Percentiles rank a stretch among this genome's conserved stretches.
Evolutionary conservation across 2,113 vertebrate genomes (phyloP).

Genomic region (Salvator merianae): DNA sequence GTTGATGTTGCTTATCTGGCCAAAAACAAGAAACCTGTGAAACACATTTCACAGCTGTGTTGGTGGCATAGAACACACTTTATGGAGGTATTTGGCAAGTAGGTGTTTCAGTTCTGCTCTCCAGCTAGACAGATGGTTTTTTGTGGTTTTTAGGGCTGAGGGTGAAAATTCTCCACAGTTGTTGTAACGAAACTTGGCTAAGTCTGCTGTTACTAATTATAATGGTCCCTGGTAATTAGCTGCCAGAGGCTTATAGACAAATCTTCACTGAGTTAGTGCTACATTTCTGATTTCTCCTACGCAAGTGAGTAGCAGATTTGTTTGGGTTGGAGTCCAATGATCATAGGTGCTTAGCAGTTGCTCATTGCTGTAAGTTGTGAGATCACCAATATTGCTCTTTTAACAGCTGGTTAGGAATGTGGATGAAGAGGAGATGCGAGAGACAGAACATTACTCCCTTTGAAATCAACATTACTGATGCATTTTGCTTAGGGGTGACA

Average conservation of each 20-base stretch:
- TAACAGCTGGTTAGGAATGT: conserved; percentile 46
- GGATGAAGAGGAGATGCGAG: conserved; percentile 24
- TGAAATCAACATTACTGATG: not conserved
- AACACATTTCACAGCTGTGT: conserved; percentile 28
- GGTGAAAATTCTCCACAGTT: conserved; percentile 65
- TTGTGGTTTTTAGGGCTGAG: conserved; percentile 49
- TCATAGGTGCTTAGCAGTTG: conserved; percentile 67
- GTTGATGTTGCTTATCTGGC: no score
- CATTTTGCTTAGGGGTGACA: conserved; percentile 14
- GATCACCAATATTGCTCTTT: conserved; percentile 63
- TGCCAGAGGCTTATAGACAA: conserved; percentile 40
- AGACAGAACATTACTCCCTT: not conserved
- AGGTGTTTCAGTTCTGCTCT: conserved; percentile 48
- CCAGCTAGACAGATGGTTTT: conserved; percentile 65
- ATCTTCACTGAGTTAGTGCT: conserved; percentile 56
- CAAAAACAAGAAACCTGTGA: conserved; percentile 20
- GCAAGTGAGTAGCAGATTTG: conserved; percentile 66
- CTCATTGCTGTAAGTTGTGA: conserved; percentile 55
- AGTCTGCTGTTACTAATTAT: conserved; percentile 67
- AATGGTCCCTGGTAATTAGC: conserved; percentile 66
- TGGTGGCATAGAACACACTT: conserved; percentile 48
- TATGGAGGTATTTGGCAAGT: conserved; percentile 50
- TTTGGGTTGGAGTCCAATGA: conserved; percentile 66
- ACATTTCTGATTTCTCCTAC: conserved; percentile 52
- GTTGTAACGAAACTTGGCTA: conserved; percentile 67